Evolutionary conservation across 2,113 vertebrate genomes (phyloP).

Genomic region (Apteryx mantelli): DNA sequence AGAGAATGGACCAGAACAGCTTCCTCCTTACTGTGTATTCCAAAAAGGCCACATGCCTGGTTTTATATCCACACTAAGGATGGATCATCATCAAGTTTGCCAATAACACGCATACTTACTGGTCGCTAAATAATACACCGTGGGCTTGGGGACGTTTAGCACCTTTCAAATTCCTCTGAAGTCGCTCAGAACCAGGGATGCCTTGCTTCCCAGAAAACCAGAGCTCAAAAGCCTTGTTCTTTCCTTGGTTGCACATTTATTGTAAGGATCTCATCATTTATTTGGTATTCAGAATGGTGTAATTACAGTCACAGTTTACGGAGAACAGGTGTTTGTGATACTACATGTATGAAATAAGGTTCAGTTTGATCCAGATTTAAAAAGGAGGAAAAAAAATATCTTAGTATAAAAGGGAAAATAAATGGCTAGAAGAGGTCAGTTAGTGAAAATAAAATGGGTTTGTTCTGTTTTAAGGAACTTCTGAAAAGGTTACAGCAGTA

Average conservation of each 20-base stretch:
- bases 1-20: slow-evolving; percentile 7
- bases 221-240: neutral
- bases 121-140: neutral
- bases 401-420: neutral
- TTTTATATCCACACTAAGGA: neutral
- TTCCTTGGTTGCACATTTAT: neutral
- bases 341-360: neutral
- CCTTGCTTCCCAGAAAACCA: neutral
- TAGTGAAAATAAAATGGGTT: neutral
- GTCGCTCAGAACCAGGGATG: neutral
- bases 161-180: neutral
- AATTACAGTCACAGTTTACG: neutral
- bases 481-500: neutral
- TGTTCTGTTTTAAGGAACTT: neutral
- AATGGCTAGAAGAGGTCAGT: neutral
- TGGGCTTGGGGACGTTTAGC: neutral
- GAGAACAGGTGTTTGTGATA: neutral
- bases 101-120: neutral
- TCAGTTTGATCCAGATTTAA: neutral
- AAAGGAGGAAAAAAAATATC: neutral
- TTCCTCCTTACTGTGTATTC: neutral
- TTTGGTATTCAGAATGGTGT: neutral
- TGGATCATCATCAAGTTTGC: neutral
- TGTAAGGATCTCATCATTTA: neutral
- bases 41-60: neutral